Evolutionary conservation across 2,113 vertebrate species (phyloP), one percentile per base, ranked within the genome.

Genomic region (Melospiza melodia): DNA sequence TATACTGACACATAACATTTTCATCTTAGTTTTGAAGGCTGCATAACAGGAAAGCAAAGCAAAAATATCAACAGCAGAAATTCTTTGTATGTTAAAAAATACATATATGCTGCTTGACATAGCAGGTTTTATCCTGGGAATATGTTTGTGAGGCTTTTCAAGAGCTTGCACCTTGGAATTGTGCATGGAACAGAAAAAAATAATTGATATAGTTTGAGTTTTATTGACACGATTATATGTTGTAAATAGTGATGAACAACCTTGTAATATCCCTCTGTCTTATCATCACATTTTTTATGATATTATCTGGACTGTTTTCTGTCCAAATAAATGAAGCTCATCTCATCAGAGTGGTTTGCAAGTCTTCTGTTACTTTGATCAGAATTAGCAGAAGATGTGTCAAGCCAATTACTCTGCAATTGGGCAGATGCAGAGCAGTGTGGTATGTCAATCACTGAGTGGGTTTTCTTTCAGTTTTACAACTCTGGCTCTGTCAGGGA

Each of bases 351-450:
- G 11, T 31, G 17, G 35, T 37, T 41, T 78, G 39, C 24, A 78
- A 89, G 19, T 92, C 49, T 84, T 89, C 57, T 62, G 33, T 82
- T 77, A 27, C 89, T 90, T 93, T 79, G 77, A 84, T 94, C 77
- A 69, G 69, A 84, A 84, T 84, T 92, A 92, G 61, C 52, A 72
- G 61, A 65, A 75, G 41, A 44, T 1, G 2, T 72, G 69, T 84
- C 77, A 71, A 75, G 27, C 15, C 65, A 93, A 43, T 87, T 81
- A 78, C 62, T 89, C 76, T 59, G 8, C 57, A 87, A 61, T 33
- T 79, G 61, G 73, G 54, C 43, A 82, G 58, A 75, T 55, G 37
- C 39, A 39, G 81, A 90, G 35, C 66, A 66, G 51, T 63, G 57
- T 81, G 73, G 43, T 15, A 17, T 39, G 68, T 78, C 59, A 79